Percentiles rank a stretch among this genome's conserved stretches.
These are phyloP conservation scores for Himalopsyche kuldschensis DNA, from an alignment of 2,888 invertebrate species.

Conservation along the genomic window DNA sequence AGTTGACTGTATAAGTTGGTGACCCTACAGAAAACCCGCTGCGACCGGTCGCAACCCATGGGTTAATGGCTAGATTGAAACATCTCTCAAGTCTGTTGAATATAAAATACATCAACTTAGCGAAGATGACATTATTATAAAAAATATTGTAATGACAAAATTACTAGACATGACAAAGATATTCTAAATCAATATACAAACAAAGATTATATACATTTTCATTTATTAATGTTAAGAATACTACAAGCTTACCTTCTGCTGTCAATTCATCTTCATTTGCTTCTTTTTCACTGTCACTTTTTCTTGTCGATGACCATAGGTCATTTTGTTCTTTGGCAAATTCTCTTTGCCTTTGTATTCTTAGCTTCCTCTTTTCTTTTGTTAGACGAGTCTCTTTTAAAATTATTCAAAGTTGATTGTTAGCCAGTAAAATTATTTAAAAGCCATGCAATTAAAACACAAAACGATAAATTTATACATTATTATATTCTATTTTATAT, in stretches of 20 bases:
- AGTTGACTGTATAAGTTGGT: too few species aligned
- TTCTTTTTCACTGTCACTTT: conserved; percentile 48
- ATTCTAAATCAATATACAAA: too few species aligned
- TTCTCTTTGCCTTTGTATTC: conserved; percentile 82
- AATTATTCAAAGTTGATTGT: background rate
- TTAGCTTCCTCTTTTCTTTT: conserved; percentile 58
- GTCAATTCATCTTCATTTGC: conserved; percentile 12
- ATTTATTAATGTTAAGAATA: too few species aligned
- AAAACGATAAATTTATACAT: background rate
- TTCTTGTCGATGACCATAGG: conserved; percentile 42
- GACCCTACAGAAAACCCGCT: too few species aligned
- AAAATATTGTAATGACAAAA: too few species aligned
- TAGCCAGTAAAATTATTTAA: background rate
- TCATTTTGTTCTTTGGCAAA: conserved; percentile 83
- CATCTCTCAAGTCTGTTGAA: background rate
- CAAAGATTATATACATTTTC: too few species aligned
- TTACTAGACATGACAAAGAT: too few species aligned
- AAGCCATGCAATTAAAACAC: background rate
- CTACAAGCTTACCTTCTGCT: too few species aligned
- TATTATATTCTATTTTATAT: too few species aligned
- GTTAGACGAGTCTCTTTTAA: conserved; percentile 65
- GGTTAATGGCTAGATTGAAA: conserved; percentile 27
- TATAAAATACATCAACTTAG: too few species aligned
- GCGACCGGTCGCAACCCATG: too few species aligned
- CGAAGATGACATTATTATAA: too few species aligned